Percentiles rank a stretch among this genome's conserved stretches.
phyloP scores from a whole-genome alignment of 2,113 vertebrate species.

The Passer domesticus region DNA sequence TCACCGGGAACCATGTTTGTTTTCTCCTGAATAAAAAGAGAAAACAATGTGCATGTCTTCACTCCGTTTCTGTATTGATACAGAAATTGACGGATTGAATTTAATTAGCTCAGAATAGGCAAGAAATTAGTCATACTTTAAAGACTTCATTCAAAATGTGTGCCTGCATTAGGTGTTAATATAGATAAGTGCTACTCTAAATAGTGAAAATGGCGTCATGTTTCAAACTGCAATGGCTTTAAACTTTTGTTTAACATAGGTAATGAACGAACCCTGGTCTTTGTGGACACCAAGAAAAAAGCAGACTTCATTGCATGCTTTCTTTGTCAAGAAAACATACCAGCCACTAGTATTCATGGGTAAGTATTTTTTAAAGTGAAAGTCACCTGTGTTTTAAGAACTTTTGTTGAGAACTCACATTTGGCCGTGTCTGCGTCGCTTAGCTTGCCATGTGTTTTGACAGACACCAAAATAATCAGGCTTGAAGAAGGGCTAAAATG shows the following conservation, averaged over 20 bases:
- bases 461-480: neutral
- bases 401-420: neutral
- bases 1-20: accelerated
- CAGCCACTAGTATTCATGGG: conserved; percentile 96
- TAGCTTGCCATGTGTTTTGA: neutral
- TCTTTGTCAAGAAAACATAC: conserved; percentile 89
- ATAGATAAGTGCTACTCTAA: neutral
- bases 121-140: neutral
- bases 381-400: neutral
- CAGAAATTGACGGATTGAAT: neutral
- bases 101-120: neutral
- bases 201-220: neutral
- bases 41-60: neutral
- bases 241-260: conserved; percentile 66
- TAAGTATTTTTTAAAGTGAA: conserved; percentile 29
- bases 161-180: neutral
- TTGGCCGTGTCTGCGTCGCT: neutral
- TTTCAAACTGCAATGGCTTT: neutral
- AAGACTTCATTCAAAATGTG: neutral
- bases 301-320: conserved; percentile 91
- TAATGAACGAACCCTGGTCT: conserved; percentile 88
- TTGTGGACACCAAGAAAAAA: conserved; percentile 91
- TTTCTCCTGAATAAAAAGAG: neutral
- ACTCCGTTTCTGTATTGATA: neutral
- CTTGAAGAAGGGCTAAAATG: neutral